Evolutionary conservation across 2,113 vertebrate species (phyloP).

Genomic region (Catharus bicknelli): DNA sequence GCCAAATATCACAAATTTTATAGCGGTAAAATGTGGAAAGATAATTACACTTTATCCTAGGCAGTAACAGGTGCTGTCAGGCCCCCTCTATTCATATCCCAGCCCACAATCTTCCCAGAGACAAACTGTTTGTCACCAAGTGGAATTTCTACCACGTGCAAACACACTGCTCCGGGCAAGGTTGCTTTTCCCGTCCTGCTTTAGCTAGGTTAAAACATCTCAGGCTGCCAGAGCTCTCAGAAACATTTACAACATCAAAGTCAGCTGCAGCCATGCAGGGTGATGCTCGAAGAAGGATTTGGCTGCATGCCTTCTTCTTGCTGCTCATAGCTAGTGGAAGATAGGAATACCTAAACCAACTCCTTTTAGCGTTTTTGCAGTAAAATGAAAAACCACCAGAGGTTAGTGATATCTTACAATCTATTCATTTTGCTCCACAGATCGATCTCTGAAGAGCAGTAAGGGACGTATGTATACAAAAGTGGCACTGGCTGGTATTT

Average conservation of each 20-base stretch:
- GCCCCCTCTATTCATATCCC: neutral
- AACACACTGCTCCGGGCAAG: neutral
- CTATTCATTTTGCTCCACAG: neutral
- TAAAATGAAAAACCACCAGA: neutral
- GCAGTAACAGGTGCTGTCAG: neutral
- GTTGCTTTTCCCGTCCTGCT: neutral
- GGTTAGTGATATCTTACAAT: neutral
- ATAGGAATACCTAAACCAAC: neutral
- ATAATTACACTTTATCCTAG: neutral
- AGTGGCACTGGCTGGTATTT: neutral
- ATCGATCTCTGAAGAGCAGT: accelerated
- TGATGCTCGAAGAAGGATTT: neutral
- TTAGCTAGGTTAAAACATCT: neutral
- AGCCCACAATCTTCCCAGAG: neutral
- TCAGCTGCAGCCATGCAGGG: neutral
- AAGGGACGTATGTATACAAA: neutral
- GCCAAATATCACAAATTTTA: neutral
- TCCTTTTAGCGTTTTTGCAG: neutral
- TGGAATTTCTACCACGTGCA: neutral
- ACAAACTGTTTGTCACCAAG: neutral
- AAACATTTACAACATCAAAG: neutral
- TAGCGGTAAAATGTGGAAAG: neutral
- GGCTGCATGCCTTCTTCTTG: neutral
- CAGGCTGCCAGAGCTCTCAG: neutral
- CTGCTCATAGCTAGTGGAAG: neutral